Evolutionary conservation across 2,797 vertebrate species (phyloP).

Genomic region (Galagoides demidoff): DNA sequence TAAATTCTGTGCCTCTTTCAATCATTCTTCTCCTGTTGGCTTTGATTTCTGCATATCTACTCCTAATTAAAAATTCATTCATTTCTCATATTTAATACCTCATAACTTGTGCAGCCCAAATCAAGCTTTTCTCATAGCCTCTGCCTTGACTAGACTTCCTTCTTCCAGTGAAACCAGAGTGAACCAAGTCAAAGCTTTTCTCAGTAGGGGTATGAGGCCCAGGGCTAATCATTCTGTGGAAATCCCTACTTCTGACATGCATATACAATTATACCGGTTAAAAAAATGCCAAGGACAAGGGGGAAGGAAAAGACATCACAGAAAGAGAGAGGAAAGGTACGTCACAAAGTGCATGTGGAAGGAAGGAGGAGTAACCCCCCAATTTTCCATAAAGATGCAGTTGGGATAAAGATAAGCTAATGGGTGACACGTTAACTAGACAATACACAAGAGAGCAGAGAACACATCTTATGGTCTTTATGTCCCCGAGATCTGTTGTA

Average conservation of each 20-base stretch:
- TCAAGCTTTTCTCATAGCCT: background rate
- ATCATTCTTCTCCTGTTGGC: background rate
- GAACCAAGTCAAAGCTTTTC: background rate
- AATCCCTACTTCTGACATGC: background rate
- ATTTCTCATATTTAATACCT: conserved; percentile 18
- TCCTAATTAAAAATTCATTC: conserved; percentile 41
- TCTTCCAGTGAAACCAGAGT: conserved; percentile 1
- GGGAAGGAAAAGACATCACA: background rate
- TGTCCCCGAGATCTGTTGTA: background rate
- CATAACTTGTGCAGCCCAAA: background rate
- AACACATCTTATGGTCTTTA: background rate
- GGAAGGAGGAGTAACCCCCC: background rate
- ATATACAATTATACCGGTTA: background rate
- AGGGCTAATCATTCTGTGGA: background rate
- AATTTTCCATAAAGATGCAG: background rate
- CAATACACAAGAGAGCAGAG: background rate
- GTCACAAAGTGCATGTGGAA: background rate
- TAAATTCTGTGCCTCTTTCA: background rate
- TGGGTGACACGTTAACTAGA: background rate
- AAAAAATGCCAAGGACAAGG: background rate
- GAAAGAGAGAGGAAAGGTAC: background rate
- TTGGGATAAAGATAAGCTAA: background rate
- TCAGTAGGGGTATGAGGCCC: background rate
- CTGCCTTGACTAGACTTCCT: conserved; percentile 40
- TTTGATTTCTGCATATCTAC: background rate